A percentile compares a stretch with the other conserved stretches of the same genome.
phyloP scores from a whole-genome alignment of 2,888 invertebrate species.

The Toxonevra muliebris region DNA sequence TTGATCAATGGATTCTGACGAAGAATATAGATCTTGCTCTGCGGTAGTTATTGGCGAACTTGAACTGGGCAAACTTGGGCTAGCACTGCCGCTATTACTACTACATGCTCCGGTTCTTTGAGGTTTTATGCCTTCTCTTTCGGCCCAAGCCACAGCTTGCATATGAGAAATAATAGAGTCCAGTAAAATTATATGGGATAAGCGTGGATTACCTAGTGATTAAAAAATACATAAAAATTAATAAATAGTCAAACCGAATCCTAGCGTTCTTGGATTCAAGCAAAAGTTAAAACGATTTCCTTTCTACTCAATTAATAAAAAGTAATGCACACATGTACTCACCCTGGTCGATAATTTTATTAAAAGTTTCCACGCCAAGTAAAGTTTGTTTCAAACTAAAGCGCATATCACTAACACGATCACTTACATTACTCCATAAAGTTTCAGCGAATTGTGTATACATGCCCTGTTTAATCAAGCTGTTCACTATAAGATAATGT shows the following conservation, averaged over 20 bases:
- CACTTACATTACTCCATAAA: conserved; percentile 62
- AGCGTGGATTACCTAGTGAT: conserved; percentile 53
- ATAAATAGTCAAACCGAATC: background rate
- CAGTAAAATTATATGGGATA: conserved; percentile 60
- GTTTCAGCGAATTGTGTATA: conserved; percentile 76
- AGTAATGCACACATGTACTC: too few relatives aligned
- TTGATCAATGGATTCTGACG: conserved; percentile 52
- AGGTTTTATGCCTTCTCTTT: conserved; percentile 57
- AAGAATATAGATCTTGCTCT: conserved; percentile 51
- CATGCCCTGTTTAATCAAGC: conserved; percentile 89
- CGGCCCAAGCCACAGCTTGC: conserved; percentile 62
- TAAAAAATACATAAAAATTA: conserved; percentile 2
- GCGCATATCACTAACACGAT: conserved; percentile 60
- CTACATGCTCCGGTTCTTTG: conserved; percentile 43
- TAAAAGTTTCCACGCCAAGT: conserved; percentile 60
- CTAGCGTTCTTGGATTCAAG: too few relatives aligned
- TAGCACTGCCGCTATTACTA: conserved; percentile 40
- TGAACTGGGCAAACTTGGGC: conserved; percentile 35
- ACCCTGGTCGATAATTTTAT: conserved; percentile 58
- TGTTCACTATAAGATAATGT: conserved; percentile 88
- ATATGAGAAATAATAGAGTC: conserved; percentile 63
- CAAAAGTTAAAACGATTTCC: too few relatives aligned
- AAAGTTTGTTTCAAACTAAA: conserved; percentile 61
- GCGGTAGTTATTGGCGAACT: conserved; percentile 38
- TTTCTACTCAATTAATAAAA: too few relatives aligned